Percentiles rank a stretch among this genome's conserved stretches.
phyloP scores from a whole-genome alignment of 1,140 invertebrate genomes.

The Lucilia cuprina region DNA sequence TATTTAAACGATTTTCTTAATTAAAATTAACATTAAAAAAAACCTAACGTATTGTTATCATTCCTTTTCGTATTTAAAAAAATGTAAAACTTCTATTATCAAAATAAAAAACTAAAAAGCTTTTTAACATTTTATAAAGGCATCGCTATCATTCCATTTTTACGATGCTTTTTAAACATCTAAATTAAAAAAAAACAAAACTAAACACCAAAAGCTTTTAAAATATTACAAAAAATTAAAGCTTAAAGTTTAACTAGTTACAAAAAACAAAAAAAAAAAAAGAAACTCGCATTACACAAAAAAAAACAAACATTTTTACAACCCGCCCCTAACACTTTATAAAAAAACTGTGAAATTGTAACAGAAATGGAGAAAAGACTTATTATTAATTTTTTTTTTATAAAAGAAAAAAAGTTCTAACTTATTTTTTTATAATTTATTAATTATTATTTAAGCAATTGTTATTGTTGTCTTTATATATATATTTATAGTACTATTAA shows the following conservation, averaged over 20 bases:
- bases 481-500: not conserved
- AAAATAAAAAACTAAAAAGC: not conserved
- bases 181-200: not conserved
- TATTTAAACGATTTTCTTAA: not conserved
- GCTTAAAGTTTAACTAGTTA: too few species aligned
- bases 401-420: not conserved
- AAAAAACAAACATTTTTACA: too few species aligned
- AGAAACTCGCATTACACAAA: too few species aligned
- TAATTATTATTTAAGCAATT: not conserved
- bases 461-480: constrained; percentile 15
- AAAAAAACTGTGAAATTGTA: not conserved
- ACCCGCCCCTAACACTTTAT: too few species aligned
- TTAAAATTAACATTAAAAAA: not conserved
- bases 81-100: not conserved
- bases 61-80: not conserved
- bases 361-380: constrained; percentile 27
- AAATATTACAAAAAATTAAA: too few species aligned
- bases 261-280: too few species aligned
- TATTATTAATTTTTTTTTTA: constrained; percentile 26
- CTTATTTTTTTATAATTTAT: constrained; percentile 22
- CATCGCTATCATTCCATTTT: constrained; percentile 6
- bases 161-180: not conserved
- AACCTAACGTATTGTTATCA: not conserved
- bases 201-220: too few species aligned
- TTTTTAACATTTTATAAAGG: not conserved